Evolutionary conservation across 1,140 invertebrate genomes (phyloP).

Genomic region (Drosophila biarmipes): DNA sequence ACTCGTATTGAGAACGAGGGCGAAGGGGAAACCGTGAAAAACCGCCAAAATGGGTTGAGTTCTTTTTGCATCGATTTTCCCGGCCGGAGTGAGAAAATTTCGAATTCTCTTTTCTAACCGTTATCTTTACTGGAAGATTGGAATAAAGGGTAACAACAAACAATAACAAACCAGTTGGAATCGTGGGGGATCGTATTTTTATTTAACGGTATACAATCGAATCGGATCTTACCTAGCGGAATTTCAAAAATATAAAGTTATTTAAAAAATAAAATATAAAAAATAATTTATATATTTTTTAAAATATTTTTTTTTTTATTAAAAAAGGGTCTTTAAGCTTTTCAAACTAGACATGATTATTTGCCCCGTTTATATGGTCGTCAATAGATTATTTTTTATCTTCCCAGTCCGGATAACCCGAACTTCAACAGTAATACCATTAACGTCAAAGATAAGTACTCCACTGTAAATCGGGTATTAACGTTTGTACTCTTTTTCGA

Average conservation of each 20-base stretch:
- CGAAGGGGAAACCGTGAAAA: constrained; percentile 68
- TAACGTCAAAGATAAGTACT: not conserved
- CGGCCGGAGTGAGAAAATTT: constrained; percentile 38
- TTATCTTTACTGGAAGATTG: not conserved
- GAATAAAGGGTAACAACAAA: not conserved
- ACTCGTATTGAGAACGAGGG: constrained; percentile 58
- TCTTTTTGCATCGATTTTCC: constrained; percentile 78
- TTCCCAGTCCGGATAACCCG: not conserved
- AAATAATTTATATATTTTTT: no score
- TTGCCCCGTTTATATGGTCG: no score
- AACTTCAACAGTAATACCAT: not conserved
- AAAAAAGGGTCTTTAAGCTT: no score
- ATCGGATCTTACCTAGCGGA: no score
- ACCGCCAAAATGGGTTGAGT: constrained; percentile 79
- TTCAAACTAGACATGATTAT: no score
- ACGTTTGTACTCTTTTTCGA: constrained; percentile 13
- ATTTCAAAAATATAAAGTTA: no score
- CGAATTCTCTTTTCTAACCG: not conserved
- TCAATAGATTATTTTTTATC: no score
- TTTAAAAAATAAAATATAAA: no score
- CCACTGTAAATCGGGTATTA: constrained; percentile 2
- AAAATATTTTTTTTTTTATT: no score
- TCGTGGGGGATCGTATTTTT: not conserved
- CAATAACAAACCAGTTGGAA: not conserved
- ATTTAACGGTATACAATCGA: not conserved